Evolutionary conservation across 2,113 vertebrate genomes (phyloP).

Genomic region (Tychaedon coryphoeus): DNA sequence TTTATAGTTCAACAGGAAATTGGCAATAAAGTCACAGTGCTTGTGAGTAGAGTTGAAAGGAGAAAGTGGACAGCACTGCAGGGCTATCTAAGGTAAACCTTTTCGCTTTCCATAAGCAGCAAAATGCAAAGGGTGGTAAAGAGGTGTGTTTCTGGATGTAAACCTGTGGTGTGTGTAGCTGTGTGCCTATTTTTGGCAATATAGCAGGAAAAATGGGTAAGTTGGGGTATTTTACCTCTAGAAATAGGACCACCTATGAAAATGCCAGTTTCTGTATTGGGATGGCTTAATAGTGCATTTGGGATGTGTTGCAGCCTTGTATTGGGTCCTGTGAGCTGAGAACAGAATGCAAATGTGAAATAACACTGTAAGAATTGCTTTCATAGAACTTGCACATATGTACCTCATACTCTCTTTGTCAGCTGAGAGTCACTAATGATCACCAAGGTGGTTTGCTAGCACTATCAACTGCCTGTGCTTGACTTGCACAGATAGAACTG

Average conservation of each 20-base stretch:
- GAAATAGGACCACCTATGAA: neutral
- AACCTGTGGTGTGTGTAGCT: neutral
- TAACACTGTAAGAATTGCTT: neutral
- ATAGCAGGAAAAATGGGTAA: neutral
- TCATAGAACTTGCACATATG: fast-evolving
- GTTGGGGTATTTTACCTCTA: neutral
- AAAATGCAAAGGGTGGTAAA: neutral
- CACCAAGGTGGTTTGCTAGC: neutral
- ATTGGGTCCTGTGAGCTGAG: neutral
- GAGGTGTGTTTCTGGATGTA: neutral
- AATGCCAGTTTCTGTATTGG: neutral
- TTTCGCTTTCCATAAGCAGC: neutral
- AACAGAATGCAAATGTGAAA: neutral
- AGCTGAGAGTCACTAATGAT: fast-evolving
- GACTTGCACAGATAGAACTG: neutral
- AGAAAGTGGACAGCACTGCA: neutral
- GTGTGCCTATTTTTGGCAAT: neutral
- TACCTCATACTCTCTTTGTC: neutral
- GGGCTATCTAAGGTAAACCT: neutral
- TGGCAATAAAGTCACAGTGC: neutral
- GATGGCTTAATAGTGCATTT: neutral
- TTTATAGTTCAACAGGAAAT: slow-evolving; percentile 21
- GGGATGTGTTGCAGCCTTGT: neutral
- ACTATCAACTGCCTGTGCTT: neutral
- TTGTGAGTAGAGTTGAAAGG: neutral